Evolutionary conservation across 92 coral and sea anemone species (phyloP).

Genomic region (Paramuricea clavata): DNA sequence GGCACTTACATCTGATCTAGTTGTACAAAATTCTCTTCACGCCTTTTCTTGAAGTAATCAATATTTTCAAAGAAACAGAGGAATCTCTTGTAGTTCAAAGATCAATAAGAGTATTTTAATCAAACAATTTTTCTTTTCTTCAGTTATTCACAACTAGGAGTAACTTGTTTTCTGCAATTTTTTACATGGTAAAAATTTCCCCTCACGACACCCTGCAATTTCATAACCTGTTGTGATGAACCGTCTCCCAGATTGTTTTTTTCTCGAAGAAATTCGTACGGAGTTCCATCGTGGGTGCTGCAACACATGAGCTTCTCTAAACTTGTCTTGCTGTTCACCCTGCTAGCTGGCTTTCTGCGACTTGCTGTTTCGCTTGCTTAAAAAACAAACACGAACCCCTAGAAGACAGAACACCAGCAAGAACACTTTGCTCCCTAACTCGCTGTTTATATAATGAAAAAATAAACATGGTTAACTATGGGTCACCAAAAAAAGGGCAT

Average conservation of each 20-base stretch:
- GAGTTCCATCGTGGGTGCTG: conserved; percentile 15
- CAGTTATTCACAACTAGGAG: not conserved
- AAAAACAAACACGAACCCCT: conserved; percentile 4
- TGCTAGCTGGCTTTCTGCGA: not conserved
- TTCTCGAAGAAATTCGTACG: conserved; percentile 40
- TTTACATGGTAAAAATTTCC: not conserved
- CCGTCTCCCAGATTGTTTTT: conserved; percentile 32
- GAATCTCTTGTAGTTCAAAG: no score
- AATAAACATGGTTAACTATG: not conserved
- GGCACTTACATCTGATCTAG: no score
- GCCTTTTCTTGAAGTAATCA: no score
- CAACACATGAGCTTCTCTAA: conserved; percentile 27
- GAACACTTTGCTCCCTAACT: not conserved
- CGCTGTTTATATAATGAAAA: not conserved
- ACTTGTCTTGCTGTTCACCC: conserved; percentile 28
- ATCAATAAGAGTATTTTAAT: not conserved
- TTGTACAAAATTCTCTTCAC: no score
- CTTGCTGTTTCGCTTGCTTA: conserved; percentile 34
- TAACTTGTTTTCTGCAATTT: not conserved
- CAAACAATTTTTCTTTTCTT: not conserved
- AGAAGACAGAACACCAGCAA: not conserved
- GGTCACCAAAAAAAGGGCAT: no score
- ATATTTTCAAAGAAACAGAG: no score
- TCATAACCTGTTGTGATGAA: not conserved
- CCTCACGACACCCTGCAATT: not conserved